Evolutionary conservation across 2,888 invertebrate species (phyloP), one percentile per base, ranked within the genome.

Genomic region (Junonia oenone): DNA sequence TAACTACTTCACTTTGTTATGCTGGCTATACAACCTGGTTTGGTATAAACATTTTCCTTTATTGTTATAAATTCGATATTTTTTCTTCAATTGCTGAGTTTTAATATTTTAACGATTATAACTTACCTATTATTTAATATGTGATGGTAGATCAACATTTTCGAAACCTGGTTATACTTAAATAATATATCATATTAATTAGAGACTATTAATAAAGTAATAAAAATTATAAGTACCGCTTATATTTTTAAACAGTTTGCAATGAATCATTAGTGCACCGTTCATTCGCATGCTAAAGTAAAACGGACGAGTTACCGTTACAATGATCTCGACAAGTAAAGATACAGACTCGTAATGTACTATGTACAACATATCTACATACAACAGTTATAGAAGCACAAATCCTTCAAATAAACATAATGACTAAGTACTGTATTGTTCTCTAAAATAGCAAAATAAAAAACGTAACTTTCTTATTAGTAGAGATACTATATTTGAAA

Each of bases 1-100:
- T 79, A 75, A 71, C 72, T 61, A 63, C 62, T 59, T 55, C 46
- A 58, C 58, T 62, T 58, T 63, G 58, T 54, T 61, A 58, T 56
- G 54, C 38, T 55, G 54, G 55, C 47, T 58, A 54, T 59, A 26
- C 51, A 46, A 46, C 47, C 53, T 43, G 48, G 55, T 50, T 35
- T 29, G 43, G 14, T 50, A 22, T 57, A 54, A 29, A 29, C 33
- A 31, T 45, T 45, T 38, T 45, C 15, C 22, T 27, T 27, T 52
- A 33, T 52, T 33, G 14, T 29, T 43, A 13, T 6, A 13, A n/a
- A n/a, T n/a, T n/a, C n/a, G n/a, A n/a, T n/a, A n/a, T n/a, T n/a
- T n/a, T n/a, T n/a, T n/a, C n/a, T n/a, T n/a, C n/a, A n/a, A n/a
- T n/a, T n/a, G n/a, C n/a, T n/a, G n/a, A n/a, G n/a, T n/a, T n/a